These are phyloP conservation scores for Cossypha polioptera DNA, from an alignment of 2,797 vertebrate genomes.

Conservation along the genomic window DNA sequence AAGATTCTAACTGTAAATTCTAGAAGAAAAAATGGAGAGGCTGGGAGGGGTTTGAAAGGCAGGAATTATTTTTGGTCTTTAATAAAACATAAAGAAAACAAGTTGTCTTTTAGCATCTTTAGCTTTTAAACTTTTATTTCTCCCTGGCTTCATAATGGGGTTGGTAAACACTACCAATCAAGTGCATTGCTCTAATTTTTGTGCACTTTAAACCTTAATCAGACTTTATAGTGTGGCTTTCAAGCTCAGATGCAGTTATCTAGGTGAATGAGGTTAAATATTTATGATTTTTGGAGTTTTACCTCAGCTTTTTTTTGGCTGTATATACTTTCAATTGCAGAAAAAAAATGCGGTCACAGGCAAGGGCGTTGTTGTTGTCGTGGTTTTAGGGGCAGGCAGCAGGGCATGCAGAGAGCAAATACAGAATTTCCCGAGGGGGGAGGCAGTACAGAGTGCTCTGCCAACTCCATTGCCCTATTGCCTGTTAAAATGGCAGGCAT, in stretches of 20 bases:
- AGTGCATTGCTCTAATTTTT: background rate
- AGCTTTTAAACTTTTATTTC: background rate
- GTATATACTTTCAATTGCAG: background rate
- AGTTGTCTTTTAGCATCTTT: background rate
- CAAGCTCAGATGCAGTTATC: background rate
- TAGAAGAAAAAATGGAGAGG: background rate
- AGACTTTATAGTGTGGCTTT: background rate
- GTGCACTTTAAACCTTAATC: background rate
- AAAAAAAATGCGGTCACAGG: background rate
- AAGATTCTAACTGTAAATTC: background rate
- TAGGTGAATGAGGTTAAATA: slow-evolving; percentile 24
- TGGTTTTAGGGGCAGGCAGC: background rate
- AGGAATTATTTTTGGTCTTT: background rate
- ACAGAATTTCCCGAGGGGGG: background rate
- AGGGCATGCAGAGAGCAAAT: background rate
- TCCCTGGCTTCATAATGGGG: background rate
- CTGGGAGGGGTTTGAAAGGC: background rate
- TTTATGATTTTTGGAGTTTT: slow-evolving; percentile 11
- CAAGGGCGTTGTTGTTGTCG: background rate
- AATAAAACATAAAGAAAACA: background rate
- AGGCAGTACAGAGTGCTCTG: background rate
- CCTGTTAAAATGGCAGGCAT: background rate
- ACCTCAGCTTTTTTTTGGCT: background rate
- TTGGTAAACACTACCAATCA: background rate
- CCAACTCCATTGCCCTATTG: background rate